These are phyloP conservation scores for Protobothrops flavoviridis DNA, from an alignment of 2,113 vertebrate species.

Conservation along the genomic window DNA sequence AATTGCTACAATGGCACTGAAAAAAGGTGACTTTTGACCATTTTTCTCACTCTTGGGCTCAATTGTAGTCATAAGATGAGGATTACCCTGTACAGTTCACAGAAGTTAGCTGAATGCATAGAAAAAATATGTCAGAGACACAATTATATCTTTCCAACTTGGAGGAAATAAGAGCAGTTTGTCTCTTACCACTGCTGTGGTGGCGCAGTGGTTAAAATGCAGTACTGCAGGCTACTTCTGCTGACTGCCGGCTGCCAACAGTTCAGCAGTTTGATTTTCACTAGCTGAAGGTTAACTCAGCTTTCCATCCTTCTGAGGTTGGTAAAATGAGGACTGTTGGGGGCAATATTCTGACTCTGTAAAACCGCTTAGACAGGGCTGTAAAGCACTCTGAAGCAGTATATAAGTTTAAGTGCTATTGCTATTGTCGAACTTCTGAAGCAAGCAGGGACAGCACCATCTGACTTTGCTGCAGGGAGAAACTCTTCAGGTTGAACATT, in stretches of 20 bases:
- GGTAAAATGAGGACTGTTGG: too few relatives aligned
- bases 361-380: too few relatives aligned
- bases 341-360: too few relatives aligned
- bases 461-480: not conserved
- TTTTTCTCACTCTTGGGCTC: not conserved
- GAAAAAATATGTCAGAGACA: not conserved
- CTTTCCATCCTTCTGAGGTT: too few relatives aligned
- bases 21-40: not conserved
- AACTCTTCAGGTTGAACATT: not conserved
- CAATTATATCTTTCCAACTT: accelerated
- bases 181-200: too few relatives aligned
- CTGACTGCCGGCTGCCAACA: too few relatives aligned
- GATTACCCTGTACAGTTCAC: not conserved
- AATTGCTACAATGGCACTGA: not conserved
- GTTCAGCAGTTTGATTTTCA: too few relatives aligned
- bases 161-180: not conserved
- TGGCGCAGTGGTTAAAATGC: too few relatives aligned
- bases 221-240: too few relatives aligned
- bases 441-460: not conserved
- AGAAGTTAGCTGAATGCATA: not conserved
- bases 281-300: too few relatives aligned
- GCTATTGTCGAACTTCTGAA: not conserved
- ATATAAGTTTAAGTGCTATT: too few relatives aligned
- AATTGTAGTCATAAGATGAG: not conserved
- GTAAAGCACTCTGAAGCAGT: too few relatives aligned